These are phyloP conservation scores for Sipha maydis DNA, from an alignment of 2,888 invertebrate species.

Conservation along the genomic window DNA sequence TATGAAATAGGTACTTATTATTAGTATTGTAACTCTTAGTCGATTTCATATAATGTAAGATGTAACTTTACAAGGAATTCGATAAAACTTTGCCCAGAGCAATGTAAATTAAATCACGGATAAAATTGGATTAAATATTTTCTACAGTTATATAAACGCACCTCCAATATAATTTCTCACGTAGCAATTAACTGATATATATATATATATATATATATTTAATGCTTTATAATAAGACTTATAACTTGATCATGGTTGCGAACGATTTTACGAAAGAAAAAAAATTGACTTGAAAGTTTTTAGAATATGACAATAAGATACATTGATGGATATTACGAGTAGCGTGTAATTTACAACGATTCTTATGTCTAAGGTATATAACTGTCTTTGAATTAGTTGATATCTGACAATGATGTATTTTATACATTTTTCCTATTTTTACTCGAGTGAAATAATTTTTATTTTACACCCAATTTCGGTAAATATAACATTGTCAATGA, in stretches of 20 bases:
- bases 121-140: neutral
- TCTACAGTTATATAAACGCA: neutral
- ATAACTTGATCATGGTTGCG: neutral
- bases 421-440: neutral
- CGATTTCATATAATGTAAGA: too few relatives aligned
- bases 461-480: constrained; percentile 5
- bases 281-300: too few relatives aligned
- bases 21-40: too few relatives aligned
- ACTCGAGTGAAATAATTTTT: neutral
- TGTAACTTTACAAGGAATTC: too few relatives aligned
- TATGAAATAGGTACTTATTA: neutral
- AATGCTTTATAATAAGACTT: too few relatives aligned
- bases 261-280: neutral
- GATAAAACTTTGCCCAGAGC: too few relatives aligned
- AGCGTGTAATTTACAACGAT: neutral
- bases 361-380: neutral
- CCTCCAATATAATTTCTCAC: neutral
- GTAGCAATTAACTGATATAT: neutral
- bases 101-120: neutral
- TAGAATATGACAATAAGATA: neutral
- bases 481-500: constrained; percentile 34
- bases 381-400: neutral
- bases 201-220: neutral
- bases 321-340: neutral
- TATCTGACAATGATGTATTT: neutral